Base-by-base conservation (phyloP, 1,140 invertebrate genomes). In the Micrasema minimum region DNA sequence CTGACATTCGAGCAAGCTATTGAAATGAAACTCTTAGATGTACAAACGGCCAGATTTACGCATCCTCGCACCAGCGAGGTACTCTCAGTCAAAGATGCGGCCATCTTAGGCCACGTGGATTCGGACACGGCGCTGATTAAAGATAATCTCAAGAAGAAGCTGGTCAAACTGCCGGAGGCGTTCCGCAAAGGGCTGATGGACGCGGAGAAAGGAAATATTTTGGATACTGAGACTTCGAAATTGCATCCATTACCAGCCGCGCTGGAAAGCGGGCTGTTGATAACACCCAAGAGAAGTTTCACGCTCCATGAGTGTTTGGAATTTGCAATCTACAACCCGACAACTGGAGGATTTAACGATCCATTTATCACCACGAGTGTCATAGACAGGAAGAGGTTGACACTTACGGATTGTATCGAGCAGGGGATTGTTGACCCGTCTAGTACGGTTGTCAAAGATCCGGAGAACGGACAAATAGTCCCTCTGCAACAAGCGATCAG, bases 101-200 rank as follows among this genome's bases (percentile, higher is more conserved):
- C 95, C 51, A 87, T 88, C 68, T 84, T 90, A 16, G 94, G 95
- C 64, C 88, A 93, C 35, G 89, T 98, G 50, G 93, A 97, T 85
- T 90, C 94, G 0, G 90, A 95, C 80, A 93, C 94, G 7, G 94
- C 92, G 31, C 82, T 96, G 64, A 89, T 97, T 43, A 96, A 96
- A 87, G 94, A 96, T 84, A 88, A 89, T 70, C 87, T 90, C 73
- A 93, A 93, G 77, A 90, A 90, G 76, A 90, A 91, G 77, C 81
- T 96, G 66, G 87, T 96, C 7, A 94, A 93, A 77, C 85, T 97
- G 64, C 89, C 91, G 20, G 94, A 96, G 79, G 95, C 93, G 12
- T 94, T 93, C 82, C 87, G 92, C 45, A 91, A 91, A 79, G 95
- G 93, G 18, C 83, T 96, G 12, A 91, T 96, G 83, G 95, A 97